Base-by-base conservation (phyloP, 2,797 vertebrate species). In the Gymnopithys bicolor region DNA sequence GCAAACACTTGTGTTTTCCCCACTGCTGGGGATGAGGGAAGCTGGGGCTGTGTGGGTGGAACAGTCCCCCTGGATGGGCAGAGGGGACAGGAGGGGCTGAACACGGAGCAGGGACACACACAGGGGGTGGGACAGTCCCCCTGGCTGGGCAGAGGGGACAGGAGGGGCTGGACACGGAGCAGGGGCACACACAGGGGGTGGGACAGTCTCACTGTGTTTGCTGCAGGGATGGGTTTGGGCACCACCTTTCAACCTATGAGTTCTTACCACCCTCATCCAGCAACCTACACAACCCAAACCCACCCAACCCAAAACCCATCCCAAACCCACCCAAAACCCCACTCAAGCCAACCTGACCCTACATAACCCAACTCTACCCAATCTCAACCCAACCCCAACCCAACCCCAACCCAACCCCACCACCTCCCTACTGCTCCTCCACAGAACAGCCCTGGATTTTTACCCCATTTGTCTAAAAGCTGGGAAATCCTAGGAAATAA, bases 121-220 rank as follows among this genome's bases (percentile, higher is more conserved):
- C 4, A 3, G 1, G 9, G 48, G 48, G 22, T 48, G 11, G 35
- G 69, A 48, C n/a, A 68, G 59, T 22, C n/a, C 37, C 71, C 37
- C 23, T 8, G 16, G 45, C 6, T 4, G 16, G 49, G 49, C 49
- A 51, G 27, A 28, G 49, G 51, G 51, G 33, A 4, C 0, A 2
- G 27, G 0, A 2, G 39, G 27, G 27, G 15, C 28, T 7, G 74
- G 13, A 19, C 52, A 12, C 3, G 13, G 48, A 49, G 14, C 48
- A 23, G 52, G 7, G 7, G 27, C 58, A 60, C 5, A 7, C 24
- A 37, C 4, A 3, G 1, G 8, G 48, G 48, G 23, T 49, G 11
- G 63, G n/a, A 8, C 0, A 5, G 17, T 7, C 33, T 39, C 0
- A 0, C 23, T 9, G 58, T 2, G 16, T 13, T 16, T 60, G 66